These are phyloP conservation scores for Poeciliopsis occidentalis DNA, from an alignment of 2,113 vertebrate species.

Conservation along the genomic window DNA sequence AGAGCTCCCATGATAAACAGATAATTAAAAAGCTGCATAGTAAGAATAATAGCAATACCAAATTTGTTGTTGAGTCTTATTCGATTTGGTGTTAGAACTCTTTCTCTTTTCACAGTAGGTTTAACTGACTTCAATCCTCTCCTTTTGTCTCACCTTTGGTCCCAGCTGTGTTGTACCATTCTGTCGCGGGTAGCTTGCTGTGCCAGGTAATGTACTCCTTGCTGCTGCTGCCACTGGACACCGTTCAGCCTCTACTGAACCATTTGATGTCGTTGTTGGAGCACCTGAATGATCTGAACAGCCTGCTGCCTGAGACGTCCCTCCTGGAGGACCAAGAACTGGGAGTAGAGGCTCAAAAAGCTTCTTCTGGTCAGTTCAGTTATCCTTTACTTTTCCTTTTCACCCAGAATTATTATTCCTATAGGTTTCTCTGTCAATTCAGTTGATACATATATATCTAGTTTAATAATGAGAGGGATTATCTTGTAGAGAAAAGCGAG, in stretches of 20 bases:
- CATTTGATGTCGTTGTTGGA: conserved; percentile 80
- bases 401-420: not conserved
- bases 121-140: conserved; percentile 2
- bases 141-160: conserved; percentile 20
- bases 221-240: conserved; percentile 79
- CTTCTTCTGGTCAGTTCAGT: conserved; percentile 50
- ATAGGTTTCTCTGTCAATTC: not conserved
- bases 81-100: not conserved
- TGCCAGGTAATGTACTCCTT: conserved; percentile 84
- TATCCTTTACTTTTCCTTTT: not conserved
- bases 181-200: conserved; percentile 81
- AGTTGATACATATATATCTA: not conserved
- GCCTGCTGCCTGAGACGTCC: conserved; percentile 76
- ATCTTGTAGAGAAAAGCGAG: conserved; percentile 67
- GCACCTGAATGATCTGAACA: conserved; percentile 80
- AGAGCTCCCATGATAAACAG: conserved; percentile 77
- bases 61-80: not conserved
- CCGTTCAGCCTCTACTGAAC: conserved; percentile 78
- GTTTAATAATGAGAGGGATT: not conserved
- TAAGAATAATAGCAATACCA: conserved; percentile 54
- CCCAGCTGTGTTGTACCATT: conserved; percentile 81
- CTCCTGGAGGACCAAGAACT: conserved; percentile 79
- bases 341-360: conserved; percentile 58
- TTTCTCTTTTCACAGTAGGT: not conserved
- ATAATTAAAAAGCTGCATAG: conserved; percentile 82